Conservation (phyloP, 2,888 invertebrate species). For the Apotomis turbidana region DNA sequence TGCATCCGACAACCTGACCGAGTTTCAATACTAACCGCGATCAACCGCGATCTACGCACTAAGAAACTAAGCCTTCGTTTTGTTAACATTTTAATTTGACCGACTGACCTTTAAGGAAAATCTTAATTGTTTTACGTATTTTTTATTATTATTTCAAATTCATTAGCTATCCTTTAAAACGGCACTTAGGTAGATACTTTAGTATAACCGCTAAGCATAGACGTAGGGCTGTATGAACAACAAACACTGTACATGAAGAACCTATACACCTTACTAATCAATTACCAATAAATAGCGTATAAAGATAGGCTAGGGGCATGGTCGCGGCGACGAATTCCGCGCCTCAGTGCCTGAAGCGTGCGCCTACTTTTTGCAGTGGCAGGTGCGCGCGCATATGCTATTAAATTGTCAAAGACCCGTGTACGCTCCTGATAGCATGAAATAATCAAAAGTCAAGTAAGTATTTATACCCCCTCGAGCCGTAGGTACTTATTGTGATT, state of each 20-base stretch:
- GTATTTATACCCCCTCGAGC: conserved; percentile 39
- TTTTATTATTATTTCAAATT: too few species aligned
- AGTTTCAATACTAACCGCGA: background rate
- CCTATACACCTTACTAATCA: conserved; percentile 80
- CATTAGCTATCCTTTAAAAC: background rate
- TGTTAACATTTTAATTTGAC: background rate
- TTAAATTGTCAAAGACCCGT: conserved; percentile 82
- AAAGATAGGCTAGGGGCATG: conserved; percentile 74
- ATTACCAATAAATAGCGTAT: conserved; percentile 81
- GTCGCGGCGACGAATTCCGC: conserved; percentile 79
- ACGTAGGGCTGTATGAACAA: conserved; percentile 53
- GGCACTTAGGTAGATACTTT: background rate
- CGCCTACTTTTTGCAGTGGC: conserved; percentile 80
- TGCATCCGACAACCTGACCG: conserved; percentile 12
- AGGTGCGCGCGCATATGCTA: conserved; percentile 81
- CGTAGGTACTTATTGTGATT: conserved; percentile 33
- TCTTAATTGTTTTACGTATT: too few species aligned
- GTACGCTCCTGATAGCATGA: conserved; percentile 66
- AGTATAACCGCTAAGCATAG: conserved; percentile 29
- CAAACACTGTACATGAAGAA: conserved; percentile 64
- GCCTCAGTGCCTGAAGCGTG: conserved; percentile 79
- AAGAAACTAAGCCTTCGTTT: background rate
- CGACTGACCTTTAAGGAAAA: too few species aligned
- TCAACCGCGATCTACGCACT: background rate
- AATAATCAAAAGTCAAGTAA: conserved; percentile 73